Base-by-base conservation (phyloP, 2,888 invertebrate species). In the Caradrina kadenii region DNA sequence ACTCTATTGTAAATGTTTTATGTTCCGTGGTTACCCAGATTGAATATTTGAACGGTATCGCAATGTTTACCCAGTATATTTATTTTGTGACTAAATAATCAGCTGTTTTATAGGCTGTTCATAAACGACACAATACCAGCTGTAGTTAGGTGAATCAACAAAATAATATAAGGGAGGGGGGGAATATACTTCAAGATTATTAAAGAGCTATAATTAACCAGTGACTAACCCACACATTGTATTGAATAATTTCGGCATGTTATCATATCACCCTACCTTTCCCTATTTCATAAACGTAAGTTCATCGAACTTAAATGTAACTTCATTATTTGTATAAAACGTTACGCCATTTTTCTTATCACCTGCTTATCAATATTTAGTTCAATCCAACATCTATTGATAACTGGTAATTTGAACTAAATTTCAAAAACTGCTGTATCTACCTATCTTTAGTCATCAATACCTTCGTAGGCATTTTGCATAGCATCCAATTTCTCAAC, bases 291-390 rank as follows among this genome's bases (percentile, higher is more conserved):
- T 89, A 87, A 93, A 91, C 92, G 89, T 89, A 93, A 93, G 95
- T 94, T 95, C 95, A 93, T 91, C 90, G 94, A 94, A 94, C 95
- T 91, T 89, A 83, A 84, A 83, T 80, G 67, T 83, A 58, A 80
- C 80, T 85, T 81, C 78, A 86, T 74, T 86, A 87, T 86, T 87
- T 75, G 68, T 78, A 75, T 81, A 69, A 62, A 80, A 66, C 68
- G 58, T 79, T 79, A 83, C 78, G 78, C 90, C 88, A 86, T 89
- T 88, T 90, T 85, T 80, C 89, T 92, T 94, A 94, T 94, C 93
- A 85, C 76, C 70, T 84, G 83, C 86, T 92, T 93, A 93, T 93
- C 93, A 73, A 67, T 81, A 69, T 84, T 88, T 84, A 85, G 84
- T 86, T 86, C 86, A 86, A 88, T 88, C 84, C 76, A 79, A 80